A percentile compares a stretch with the other conserved stretches of the same genome.
phyloP scores from a whole-genome alignment of 2,888 invertebrate genomes.

The Tuberolachnus salignus region DNA sequence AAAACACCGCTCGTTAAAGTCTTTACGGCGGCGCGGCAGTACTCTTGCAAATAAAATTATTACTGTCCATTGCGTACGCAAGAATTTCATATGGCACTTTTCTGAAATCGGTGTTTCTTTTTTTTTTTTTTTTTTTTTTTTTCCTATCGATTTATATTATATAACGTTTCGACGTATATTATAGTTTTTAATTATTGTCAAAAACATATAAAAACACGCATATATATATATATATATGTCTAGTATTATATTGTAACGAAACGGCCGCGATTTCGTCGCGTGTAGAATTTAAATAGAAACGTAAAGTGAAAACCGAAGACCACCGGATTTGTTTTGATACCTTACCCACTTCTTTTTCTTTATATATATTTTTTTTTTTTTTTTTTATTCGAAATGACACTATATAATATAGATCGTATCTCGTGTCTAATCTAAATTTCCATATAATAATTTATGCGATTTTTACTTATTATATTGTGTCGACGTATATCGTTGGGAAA shows the following conservation, averaged over 20 bases:
- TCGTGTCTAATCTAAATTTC: no score
- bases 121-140: no score
- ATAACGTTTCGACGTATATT: conserved; percentile 1
- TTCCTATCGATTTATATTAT: no score
- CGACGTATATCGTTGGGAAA: no score
- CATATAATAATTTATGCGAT: no score
- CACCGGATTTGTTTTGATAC: conserved; percentile 8
- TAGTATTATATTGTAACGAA: conserved; percentile 1
- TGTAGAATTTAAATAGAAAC: conserved; percentile 39
- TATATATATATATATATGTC: neutral
- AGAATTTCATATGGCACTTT: no score
- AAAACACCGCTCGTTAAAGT: neutral
- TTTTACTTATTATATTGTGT: no score
- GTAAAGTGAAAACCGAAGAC: conserved; percentile 44
- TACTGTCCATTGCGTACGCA: no score
- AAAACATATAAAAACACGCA: neutral
- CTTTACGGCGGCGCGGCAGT: neutral
- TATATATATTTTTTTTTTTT: conserved; percentile 1
- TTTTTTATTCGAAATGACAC: neutral
- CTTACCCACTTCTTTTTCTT: neutral
- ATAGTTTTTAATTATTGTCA: conserved; percentile 18
- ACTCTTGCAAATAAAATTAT: no score
- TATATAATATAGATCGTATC: no score
- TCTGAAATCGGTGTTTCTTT: no score
- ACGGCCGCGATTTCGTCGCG: conserved; percentile 14